These are phyloP conservation scores for Sesamia inferens DNA, from an alignment of 2,888 invertebrate genomes.

Conservation along the genomic window DNA sequence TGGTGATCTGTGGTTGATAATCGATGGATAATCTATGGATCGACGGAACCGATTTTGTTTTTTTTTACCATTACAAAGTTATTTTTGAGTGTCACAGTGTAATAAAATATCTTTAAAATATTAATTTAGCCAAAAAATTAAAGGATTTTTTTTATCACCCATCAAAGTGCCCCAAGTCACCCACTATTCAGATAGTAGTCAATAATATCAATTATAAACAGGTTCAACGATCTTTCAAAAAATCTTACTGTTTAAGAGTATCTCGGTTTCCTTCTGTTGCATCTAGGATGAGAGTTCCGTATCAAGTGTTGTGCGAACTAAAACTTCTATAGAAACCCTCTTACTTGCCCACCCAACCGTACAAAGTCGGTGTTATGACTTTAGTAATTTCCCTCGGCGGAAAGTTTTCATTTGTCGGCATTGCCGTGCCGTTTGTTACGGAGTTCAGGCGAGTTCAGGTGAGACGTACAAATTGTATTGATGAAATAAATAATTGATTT, in stretches of 20 bases:
- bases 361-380: slow-evolving; percentile 74
- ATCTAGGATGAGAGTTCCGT: not conserved
- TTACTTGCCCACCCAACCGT: slow-evolving; percentile 47
- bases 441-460: slow-evolving; percentile 46
- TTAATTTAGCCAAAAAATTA: no score
- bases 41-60: no score
- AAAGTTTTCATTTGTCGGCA: slow-evolving; percentile 71
- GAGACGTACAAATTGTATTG: slow-evolving; percentile 46
- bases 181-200: not conserved
- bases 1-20: no score
- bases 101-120: no score
- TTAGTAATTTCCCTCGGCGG: slow-evolving; percentile 79
- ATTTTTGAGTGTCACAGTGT: no score
- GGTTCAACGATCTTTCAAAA: not conserved
- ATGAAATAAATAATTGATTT: slow-evolving; percentile 49
- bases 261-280: not conserved
- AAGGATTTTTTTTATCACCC: no score
- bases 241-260: not conserved
- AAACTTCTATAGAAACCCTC: slow-evolving; percentile 55
- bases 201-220: not conserved
- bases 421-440: slow-evolving; percentile 46
- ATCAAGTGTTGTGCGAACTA: not conserved
- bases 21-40: no score
- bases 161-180: no score
- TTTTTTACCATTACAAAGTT: no score